A percentile compares a stretch with the other conserved stretches of the same genome.
Conservation (phyloP, 2,113 vertebrate species). For the Chauna torquata region DNA sequence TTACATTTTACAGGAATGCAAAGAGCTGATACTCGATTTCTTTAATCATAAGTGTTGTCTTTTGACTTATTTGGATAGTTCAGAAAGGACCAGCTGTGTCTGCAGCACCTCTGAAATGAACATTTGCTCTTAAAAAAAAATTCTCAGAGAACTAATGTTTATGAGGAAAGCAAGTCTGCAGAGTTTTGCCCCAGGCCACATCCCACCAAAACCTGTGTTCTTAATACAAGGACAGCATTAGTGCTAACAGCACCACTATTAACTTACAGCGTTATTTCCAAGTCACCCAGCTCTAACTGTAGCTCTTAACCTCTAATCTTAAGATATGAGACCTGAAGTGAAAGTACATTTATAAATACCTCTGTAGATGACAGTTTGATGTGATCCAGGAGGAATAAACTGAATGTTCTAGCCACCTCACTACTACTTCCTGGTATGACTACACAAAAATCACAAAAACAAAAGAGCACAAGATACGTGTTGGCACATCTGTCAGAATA, state of each 20-base stretch:
- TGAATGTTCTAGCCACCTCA: not conserved
- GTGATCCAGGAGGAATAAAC: not conserved
- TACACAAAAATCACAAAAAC: not conserved
- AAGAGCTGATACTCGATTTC: not conserved
- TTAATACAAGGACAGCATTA: not conserved
- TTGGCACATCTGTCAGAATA: not conserved
- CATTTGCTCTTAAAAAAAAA: not conserved
- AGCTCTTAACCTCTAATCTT: not conserved
- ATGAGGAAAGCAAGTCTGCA: rapidly evolving
- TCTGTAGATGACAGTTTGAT: not conserved
- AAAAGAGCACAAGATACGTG: rapidly evolving
- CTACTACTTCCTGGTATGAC: not conserved
- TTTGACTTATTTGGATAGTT: not conserved
- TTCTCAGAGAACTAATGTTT: rapidly evolving
- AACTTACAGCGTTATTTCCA: not conserved
- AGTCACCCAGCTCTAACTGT: not conserved
- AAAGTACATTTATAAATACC: not conserved
- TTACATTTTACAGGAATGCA: not conserved
- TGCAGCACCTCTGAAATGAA: not conserved
- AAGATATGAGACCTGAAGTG: not conserved
- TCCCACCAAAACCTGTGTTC: not conserved
- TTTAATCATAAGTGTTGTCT: not conserved
- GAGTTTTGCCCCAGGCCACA: not conserved
- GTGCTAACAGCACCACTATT: not conserved
- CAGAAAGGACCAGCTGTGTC: not conserved